Base-by-base conservation (phyloP, 2,888 invertebrate genomes). In the Drosophila kambysellisi region DNA sequence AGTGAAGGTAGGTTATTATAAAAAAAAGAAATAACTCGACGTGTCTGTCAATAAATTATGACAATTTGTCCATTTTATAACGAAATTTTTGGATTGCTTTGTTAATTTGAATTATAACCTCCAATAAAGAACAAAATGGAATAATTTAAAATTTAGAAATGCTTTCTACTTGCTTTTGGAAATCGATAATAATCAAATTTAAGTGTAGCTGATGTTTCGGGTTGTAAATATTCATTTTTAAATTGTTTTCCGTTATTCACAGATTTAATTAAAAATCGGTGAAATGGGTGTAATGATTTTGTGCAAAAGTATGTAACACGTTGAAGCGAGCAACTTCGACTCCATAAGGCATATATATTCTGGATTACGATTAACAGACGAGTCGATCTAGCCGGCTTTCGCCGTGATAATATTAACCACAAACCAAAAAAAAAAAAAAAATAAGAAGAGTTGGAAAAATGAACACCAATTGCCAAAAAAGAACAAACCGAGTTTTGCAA, bases 391-490 rank as follows among this genome's bases (percentile, higher is more conserved):
- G 39, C 17, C 39, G 29, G 15, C 25, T 15, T 17, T 39, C 20
- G 46, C 60, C 12, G 39, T 66, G 87, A 78, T 81, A 72, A 83
- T 89, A 86, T 84, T 83, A 84, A 33, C 53, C 68, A 62, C 46
- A 51, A 53, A 50, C 50, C 37, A 50, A 53, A 33, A 25, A 25
- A 25, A 57, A 56, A 35, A 63, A 35, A 25, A 25, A 25, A 25
- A 25, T 25, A 0, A 25, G 25, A 25, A 25, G 25, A 56, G 67
- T 68, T 58, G 51, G 29, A 56, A 67, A 54, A 63, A 52, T 30
- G 29, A 64, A 50, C 11, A 62, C 57, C 54, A 52, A 71, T 46
- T 61, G 25, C 41, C 39, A 56, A 35, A 25, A 59, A 64, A 29
- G 35, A 20, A 58, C 58, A 50, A 52, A 58, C 54, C 30, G 66